Evolutionary conservation across 2,888 invertebrate species (phyloP), one percentile per base, ranked within the genome.

Genomic region (Epinotia brunnichana): DNA sequence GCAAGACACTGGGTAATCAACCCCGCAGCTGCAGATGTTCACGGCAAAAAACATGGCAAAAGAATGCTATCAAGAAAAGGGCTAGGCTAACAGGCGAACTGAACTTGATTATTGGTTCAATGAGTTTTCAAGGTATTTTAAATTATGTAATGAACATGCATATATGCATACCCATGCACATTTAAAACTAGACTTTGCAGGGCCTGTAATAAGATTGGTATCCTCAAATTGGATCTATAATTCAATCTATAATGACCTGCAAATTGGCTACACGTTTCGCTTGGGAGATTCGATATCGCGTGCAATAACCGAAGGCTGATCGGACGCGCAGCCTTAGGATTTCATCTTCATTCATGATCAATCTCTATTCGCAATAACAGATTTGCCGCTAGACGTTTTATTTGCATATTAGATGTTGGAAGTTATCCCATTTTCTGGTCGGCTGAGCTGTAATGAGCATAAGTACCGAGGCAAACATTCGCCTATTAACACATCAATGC

Each of bases 181-280:
- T 57, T 41, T 67, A 44, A 67, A 57, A 69, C 62, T 63, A 48
- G 51, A 56, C 51, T 54, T 19, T 51, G 35, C 13, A 54, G 61
- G 67, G 54, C 29, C 19, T 61, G 24, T 11, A 57, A 19, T 48
- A 41, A 48, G 48, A 59, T 48, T 19, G 19, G 62, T 44, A 69
- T 51, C 56, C 41, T 57, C 15, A 63, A 63, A 73, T 69, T 73
- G 69, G 59, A 73, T 73, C 72, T 74, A 77, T 80, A 81, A 85
- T 81, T 81, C 79, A 80, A 82, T 81, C 80, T 76, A 79, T 83
- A 84, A 87, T 83, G 83, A 83, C 85, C 81, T 80, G 77, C 78
- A 84, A 87, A 87, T 87, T 87, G 87, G 82, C 86, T 85, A 86
- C 87, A 82, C 82, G 87, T 86, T 83, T 81, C 83, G 87, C 84